These are phyloP conservation scores for Nothoprocta pentlandii DNA, from an alignment of 2,113 vertebrate species.

Conservation along the genomic window DNA sequence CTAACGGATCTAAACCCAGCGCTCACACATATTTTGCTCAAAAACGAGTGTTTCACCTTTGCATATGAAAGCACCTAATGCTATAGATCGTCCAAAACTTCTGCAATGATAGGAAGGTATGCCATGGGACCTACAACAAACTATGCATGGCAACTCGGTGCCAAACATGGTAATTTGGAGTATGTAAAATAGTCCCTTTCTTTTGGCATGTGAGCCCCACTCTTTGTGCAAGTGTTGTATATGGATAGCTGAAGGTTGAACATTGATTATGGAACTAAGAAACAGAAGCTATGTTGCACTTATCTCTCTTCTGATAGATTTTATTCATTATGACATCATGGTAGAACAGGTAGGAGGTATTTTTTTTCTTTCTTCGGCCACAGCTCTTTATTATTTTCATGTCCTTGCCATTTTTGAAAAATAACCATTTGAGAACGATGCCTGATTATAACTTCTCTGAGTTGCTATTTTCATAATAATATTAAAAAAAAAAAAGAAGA, in stretches of 20 bases:
- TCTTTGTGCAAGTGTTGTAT: background rate
- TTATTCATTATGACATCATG: background rate
- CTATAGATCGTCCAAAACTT: background rate
- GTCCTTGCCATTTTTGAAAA: background rate
- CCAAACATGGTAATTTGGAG: background rate
- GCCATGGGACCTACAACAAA: background rate
- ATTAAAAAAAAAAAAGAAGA: background rate
- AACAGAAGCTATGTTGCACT: background rate
- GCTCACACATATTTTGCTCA: background rate
- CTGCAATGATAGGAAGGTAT: background rate
- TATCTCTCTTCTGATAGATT: background rate
- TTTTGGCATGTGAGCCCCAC: background rate
- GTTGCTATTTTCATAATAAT: background rate
- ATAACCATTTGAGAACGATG: background rate
- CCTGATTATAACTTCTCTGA: background rate
- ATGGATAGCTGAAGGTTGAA: background rate
- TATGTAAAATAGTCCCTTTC: background rate
- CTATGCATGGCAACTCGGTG: background rate
- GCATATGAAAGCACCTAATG: background rate
- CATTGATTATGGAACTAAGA: background rate
- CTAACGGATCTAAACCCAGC: background rate
- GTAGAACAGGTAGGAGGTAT: background rate
- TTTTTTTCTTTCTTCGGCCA: background rate
- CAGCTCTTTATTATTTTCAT: background rate
- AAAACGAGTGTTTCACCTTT: background rate